Evolutionary conservation across 1,140 invertebrate species (phyloP).

Genomic region (Drosophila orena): DNA sequence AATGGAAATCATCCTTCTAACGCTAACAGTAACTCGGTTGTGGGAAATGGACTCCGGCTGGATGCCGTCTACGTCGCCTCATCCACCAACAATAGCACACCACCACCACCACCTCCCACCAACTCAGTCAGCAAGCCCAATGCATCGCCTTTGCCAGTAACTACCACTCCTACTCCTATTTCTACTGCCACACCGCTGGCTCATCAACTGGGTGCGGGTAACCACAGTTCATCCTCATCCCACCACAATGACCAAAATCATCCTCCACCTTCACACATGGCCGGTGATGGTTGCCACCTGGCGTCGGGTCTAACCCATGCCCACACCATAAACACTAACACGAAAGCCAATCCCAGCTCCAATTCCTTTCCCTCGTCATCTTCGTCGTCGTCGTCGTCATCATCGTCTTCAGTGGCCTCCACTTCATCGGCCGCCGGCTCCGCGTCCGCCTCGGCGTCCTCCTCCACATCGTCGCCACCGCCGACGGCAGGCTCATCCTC

Average conservation of each 20-base stretch:
- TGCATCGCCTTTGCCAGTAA: conserved; percentile 76
- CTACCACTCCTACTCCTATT: conserved; percentile 83
- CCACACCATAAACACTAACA: conserved; percentile 36
- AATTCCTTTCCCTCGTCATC: conserved; percentile 63
- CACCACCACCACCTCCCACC: conserved; percentile 27
- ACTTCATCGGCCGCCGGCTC: conserved; percentile 36
- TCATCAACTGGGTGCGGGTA: conserved; percentile 54
- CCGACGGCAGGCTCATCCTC: conserved; percentile 38
- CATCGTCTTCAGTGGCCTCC: conserved; percentile 40
- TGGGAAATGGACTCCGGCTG: conserved; percentile 69
- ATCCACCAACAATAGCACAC: conserved; percentile 51
- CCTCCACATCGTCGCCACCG: conserved; percentile 37
- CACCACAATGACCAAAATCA: conserved; percentile 12
- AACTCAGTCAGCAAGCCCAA: conserved; percentile 33
- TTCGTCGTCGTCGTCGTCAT: conserved; percentile 42
- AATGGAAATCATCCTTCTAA: conserved; percentile 55
- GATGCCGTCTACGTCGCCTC: conserved; percentile 47
- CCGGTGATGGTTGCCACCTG: conserved; percentile 64
- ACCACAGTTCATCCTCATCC: conserved; percentile 45
- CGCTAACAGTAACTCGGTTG: conserved; percentile 71
- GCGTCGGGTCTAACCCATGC: conserved; percentile 57
- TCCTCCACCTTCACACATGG: conserved; percentile 34
- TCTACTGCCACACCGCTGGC: conserved; percentile 61
- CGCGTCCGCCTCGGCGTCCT: conserved; percentile 32
- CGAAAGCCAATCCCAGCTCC: conserved; percentile 55